Conservation (phyloP, 2,797 vertebrate genomes). For the Myotis planiceps region DNA sequence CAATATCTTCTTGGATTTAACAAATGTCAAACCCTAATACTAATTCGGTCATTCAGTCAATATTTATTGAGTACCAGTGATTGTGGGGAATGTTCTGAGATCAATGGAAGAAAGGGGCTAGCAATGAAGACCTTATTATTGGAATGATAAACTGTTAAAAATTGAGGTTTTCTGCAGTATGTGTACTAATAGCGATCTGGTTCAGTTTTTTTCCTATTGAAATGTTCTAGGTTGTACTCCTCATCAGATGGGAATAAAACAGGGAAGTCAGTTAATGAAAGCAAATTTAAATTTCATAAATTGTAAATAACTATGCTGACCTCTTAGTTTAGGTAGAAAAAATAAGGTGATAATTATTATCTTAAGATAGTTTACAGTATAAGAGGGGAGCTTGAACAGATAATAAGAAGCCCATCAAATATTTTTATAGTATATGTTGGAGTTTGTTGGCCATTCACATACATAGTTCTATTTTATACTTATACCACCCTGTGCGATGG, state of each 20-base stretch:
- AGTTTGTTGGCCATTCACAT: neutral
- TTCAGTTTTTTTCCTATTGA: neutral
- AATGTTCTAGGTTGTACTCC: neutral
- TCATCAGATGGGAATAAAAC: neutral
- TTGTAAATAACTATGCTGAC: neutral
- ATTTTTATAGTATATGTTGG: neutral
- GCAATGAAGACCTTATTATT: conserved; percentile 16
- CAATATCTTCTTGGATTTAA: conserved; percentile 25
- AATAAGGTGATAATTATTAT: neutral
- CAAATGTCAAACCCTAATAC: conserved; percentile 13
- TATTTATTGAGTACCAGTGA: neutral
- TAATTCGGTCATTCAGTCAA: neutral
- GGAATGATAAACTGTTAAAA: neutral
- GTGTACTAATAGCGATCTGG: neutral
- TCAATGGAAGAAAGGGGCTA: neutral
- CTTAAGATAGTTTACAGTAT: neutral
- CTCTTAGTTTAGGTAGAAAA: conserved; percentile 3
- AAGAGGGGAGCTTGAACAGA: neutral
- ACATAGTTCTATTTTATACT: neutral
- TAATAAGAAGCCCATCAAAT: neutral
- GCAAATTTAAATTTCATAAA: neutral
- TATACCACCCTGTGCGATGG: neutral
- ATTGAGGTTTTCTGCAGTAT: neutral
- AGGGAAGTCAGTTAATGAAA: neutral
- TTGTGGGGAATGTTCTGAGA: conserved; percentile 18